Conservation (phyloP, 2,888 invertebrate genomes). For the Ectemnius cavifrons region DNA sequence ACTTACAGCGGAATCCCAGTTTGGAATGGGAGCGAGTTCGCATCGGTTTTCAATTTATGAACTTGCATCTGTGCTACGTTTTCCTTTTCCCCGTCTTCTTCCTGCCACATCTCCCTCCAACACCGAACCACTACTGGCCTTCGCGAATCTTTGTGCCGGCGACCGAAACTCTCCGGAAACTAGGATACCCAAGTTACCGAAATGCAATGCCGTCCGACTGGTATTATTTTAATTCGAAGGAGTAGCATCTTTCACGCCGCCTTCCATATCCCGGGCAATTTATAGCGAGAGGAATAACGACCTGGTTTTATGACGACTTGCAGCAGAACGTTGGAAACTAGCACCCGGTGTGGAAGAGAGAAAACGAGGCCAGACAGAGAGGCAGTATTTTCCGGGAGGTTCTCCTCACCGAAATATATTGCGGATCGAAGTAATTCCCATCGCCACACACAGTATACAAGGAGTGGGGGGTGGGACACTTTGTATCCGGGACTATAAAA, state of each 20-base stretch:
- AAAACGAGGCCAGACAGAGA: background rate
- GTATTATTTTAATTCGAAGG: no score
- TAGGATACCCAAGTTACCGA: no score
- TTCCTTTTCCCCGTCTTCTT: background rate
- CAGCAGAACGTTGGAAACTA: no score
- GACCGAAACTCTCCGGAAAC: no score
- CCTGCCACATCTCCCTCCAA: background rate
- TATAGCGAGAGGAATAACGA: no score
- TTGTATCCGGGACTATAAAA: slow-evolving; percentile 10
- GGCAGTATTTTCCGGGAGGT: background rate
- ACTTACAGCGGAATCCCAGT: slow-evolving; percentile 3
- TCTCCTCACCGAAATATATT: background rate
- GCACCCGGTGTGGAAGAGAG: no score
- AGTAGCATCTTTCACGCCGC: no score
- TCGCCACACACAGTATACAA: background rate
- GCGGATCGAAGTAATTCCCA: background rate
- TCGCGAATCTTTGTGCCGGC: no score
- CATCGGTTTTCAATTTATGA: slow-evolving; percentile 10
- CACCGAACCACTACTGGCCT: background rate
- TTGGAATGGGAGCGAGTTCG: slow-evolving; percentile 6
- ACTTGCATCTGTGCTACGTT: background rate
- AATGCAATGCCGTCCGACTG: no score
- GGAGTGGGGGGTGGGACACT: background rate
- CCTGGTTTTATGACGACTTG: no score
- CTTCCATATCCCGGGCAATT: no score